Percentiles rank a stretch among this genome's conserved stretches.
Conservation (phyloP, 2,888 invertebrate species). For the Rotaria magnacalcarata region DNA sequence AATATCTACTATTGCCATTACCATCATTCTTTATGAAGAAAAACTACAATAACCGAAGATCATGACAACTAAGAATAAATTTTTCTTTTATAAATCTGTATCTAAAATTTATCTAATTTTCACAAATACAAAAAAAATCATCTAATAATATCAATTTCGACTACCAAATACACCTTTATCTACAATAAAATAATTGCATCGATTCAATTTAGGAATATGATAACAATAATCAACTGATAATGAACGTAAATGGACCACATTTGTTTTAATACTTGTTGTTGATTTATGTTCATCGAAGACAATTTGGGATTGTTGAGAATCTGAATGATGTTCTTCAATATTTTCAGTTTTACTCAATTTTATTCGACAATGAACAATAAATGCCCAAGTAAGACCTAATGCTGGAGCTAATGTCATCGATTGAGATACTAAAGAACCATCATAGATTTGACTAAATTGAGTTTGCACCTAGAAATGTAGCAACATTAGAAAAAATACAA, state of each 20-base stretch:
- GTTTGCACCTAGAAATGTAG: not conserved
- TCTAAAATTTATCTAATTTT: not conserved
- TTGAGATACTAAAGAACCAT: slow-evolving; percentile 50
- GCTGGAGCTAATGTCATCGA: slow-evolving; percentile 62
- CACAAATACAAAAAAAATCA: not conserved
- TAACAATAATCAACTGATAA: slow-evolving; percentile 16
- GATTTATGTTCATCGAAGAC: not conserved
- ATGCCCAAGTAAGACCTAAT: slow-evolving; percentile 67
- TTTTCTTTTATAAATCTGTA: not conserved
- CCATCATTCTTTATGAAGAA: no score
- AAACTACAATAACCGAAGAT: no score
- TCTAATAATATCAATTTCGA: not conserved
- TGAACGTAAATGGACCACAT: not conserved
- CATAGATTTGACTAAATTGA: not conserved
- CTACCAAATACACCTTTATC: slow-evolving; percentile 24
- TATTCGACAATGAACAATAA: slow-evolving; percentile 60
- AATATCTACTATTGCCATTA: no score
- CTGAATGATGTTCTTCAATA: slow-evolving; percentile 4
- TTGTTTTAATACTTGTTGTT: not conserved
- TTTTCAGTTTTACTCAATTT: not conserved
- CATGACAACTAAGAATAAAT: not conserved
- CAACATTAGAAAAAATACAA: not conserved
- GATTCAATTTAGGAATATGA: slow-evolving; percentile 1
- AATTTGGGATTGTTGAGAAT: slow-evolving; percentile 18
- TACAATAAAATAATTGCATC: slow-evolving; percentile 9